These are phyloP conservation scores for Phenganax subtilis DNA, from an alignment of 92 coral and sea anemone genomes.

Conservation along the genomic window DNA sequence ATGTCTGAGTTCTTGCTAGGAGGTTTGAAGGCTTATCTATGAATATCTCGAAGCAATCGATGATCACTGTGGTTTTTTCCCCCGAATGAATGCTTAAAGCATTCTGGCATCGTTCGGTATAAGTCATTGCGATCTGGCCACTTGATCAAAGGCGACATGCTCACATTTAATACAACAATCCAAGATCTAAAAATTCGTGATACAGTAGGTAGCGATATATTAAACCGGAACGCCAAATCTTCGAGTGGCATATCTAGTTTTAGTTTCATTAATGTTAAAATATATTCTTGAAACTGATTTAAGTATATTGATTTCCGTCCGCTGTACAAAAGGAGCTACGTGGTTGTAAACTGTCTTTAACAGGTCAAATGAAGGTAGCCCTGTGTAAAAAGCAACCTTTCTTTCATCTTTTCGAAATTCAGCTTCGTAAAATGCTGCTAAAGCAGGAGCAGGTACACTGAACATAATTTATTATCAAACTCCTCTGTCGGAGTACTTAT, in stretches of 20 bases:
- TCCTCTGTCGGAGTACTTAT: conserved; percentile 48
- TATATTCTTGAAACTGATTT: conserved; percentile 47
- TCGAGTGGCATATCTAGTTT: conserved; percentile 33
- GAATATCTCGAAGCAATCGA: conserved; percentile 3
- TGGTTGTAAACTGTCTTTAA: neutral
- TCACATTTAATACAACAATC: conserved; percentile 35
- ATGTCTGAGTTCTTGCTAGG: conserved; percentile 9
- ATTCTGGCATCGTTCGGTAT: conserved; percentile 5
- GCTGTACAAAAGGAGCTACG: conserved; percentile 45
- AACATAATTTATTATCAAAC: conserved; percentile 38
- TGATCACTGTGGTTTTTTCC: neutral
- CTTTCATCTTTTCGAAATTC: conserved; percentile 35
- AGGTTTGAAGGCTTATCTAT: conserved; percentile 8
- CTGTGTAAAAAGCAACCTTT: conserved; percentile 21
- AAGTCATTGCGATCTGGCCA: neutral
- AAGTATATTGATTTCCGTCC: conserved; percentile 17
- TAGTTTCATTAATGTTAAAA: conserved; percentile 39
- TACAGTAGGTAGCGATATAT: conserved; percentile 34
- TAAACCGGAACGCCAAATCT: conserved; percentile 46
- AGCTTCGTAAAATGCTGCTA: conserved; percentile 10
- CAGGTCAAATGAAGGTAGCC: conserved; percentile 39
- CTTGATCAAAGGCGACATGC: conserved; percentile 3
- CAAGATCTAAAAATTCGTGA: conserved; percentile 37
- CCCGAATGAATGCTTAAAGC: conserved; percentile 13
- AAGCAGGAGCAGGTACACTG: conserved; percentile 2